Conservation (phyloP, 2,888 invertebrate genomes). For the Dynastes grantii region DNA sequence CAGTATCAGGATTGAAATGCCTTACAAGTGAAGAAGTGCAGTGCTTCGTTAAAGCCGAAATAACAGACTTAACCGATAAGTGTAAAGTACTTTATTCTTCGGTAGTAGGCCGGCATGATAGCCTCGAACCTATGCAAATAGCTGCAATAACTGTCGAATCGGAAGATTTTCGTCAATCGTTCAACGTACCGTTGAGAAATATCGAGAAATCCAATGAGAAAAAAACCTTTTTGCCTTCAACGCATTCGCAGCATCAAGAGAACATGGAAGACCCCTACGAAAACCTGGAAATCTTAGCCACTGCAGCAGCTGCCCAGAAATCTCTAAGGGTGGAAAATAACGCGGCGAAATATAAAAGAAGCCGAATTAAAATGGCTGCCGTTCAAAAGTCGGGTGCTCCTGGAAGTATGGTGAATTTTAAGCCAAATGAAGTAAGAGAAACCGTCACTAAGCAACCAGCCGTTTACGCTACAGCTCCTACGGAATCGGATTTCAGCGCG, state of each 20-base stretch:
- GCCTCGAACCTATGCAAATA: neutral
- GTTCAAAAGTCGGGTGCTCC: neutral
- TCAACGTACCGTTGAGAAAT: neutral
- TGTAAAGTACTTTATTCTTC: neutral
- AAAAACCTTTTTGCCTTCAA: neutral
- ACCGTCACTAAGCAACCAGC: slow-evolving; percentile 19
- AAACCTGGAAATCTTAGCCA: slow-evolving; percentile 27
- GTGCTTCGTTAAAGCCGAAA: neutral
- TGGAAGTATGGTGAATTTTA: neutral
- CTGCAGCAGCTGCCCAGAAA: slow-evolving; percentile 24
- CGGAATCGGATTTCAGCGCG: slow-evolving; percentile 18
- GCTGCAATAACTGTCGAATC: slow-evolving; percentile 1
- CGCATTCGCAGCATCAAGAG: neutral
- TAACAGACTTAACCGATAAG: neutral
- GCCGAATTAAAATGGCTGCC: slow-evolving; percentile 36
- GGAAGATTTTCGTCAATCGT: slow-evolving; percentile 14
- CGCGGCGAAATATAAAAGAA: slow-evolving; percentile 13
- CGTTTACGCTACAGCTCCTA: slow-evolving; percentile 10
- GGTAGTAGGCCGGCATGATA: neutral
- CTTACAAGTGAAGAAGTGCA: neutral
- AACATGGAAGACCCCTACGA: neutral
- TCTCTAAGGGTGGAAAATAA: slow-evolving; percentile 2
- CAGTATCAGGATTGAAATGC: neutral
- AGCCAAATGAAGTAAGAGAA: slow-evolving; percentile 27
- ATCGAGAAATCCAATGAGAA: neutral